Conservation (phyloP, 1,140 invertebrate species). For the Argopecten irradians region DNA sequence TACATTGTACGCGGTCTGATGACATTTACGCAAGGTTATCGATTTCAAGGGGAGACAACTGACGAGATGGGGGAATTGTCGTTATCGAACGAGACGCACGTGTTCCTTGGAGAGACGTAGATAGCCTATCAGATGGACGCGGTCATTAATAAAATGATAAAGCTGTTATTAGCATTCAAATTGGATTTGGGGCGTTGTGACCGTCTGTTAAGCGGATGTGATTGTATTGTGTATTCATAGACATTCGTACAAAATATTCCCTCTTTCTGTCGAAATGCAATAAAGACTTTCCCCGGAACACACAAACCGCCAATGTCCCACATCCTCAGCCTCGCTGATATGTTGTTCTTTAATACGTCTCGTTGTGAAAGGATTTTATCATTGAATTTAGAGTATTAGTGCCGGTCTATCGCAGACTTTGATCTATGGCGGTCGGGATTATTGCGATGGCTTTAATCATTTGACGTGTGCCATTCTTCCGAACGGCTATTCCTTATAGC, state of each 20-base stretch:
- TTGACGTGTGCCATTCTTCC: neutral
- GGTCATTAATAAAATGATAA: constrained; percentile 2
- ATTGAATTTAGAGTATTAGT: constrained; percentile 11
- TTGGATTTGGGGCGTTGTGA: constrained; percentile 14
- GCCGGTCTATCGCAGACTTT: neutral
- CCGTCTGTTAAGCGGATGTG: constrained; percentile 7
- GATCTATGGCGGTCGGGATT: neutral
- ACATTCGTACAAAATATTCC: constrained; percentile 17
- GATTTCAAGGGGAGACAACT: constrained; percentile 9
- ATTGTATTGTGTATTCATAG: constrained; percentile 3
- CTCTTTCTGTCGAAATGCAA: neutral
- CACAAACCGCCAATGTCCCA: neutral
- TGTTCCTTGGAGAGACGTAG: neutral
- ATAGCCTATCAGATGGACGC: neutral
- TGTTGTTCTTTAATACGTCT: constrained; percentile 4
- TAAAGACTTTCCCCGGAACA: neutral
- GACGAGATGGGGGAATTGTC: neutral
- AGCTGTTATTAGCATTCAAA: constrained; percentile 16
- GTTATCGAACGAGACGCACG: neutral
- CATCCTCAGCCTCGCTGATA: neutral
- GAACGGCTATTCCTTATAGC: neutral
- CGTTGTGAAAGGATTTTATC: neutral
- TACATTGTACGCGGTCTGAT: neutral
- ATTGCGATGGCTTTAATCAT: neutral
- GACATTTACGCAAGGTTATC: constrained; percentile 1